Evolutionary conservation across 2,888 invertebrate species (phyloP).

Genomic region (Aphodius sticticus): DNA sequence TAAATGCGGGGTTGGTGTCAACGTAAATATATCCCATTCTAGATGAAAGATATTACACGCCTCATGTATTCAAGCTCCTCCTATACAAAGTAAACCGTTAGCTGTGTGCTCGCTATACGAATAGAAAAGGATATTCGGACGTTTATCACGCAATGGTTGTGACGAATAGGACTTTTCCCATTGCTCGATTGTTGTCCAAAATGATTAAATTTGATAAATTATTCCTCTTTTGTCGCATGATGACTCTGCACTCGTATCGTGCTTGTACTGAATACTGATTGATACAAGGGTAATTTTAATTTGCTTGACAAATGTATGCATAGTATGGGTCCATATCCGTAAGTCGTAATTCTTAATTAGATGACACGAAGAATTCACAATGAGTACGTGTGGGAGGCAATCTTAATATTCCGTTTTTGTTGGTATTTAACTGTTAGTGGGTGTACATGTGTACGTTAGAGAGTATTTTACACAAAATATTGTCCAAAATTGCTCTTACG

Average conservation of each 20-base stretch:
- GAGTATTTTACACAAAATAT: too few species aligned
- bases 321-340: not conserved
- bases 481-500: too few species aligned
- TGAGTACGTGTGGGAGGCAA: not conserved
- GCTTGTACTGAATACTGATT: too few species aligned
- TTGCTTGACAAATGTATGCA: not conserved
- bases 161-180: not conserved
- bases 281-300: not conserved
- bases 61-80: not conserved
- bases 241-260: not conserved
- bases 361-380: not conserved
- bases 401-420: not conserved
- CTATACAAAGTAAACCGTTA: not conserved
- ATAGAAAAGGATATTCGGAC: not conserved
- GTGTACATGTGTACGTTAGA: too few species aligned
- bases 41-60: conserved; percentile 4
- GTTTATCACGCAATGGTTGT: not conserved
- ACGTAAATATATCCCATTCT: not conserved
- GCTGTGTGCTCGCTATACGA: not conserved
- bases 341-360: conserved; percentile 4
- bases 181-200: not conserved
- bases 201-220: conserved; percentile 4
- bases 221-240: not conserved
- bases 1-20: conserved; percentile 4
- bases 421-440: not conserved